Evolutionary conservation across 1,140 invertebrate species (phyloP), one percentile per base, ranked within the genome.

Genomic region (Monochamus saltuarius): DNA sequence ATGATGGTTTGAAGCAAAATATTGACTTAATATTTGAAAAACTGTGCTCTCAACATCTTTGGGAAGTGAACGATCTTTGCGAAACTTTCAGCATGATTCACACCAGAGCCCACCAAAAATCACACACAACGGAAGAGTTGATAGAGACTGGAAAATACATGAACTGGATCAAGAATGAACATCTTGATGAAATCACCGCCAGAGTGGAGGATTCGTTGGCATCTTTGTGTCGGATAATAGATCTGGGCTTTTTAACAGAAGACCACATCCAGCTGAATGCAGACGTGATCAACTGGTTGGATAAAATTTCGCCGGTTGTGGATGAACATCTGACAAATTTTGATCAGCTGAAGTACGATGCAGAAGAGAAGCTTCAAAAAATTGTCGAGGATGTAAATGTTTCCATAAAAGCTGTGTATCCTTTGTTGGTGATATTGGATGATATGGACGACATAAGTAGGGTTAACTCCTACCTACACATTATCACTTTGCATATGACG

Each of bases 281-380:
- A 29, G 83, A 85, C 59, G 88, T 86, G 2, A 82, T 90, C 1
- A 87, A 85, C 67, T 91, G 88, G 89, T 71, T 89, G 9, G 79
- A 82, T 54, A 80, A 84, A 52, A 89, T 91, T 11, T 82, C 85
- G 68, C 84, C 86, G 1, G 83, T 90, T 53, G 84, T 90, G 63
- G 84, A 88, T 17, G 83, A 84, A 72, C 88, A 88, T 71, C 82
- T 84, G 45, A 79, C 82, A 16, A 82, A 87, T 52, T 87, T 87
- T 71, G 91, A 94, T 76, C 83, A 85, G 22, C 86, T 85, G 42
- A 93, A 92, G 78, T 87, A 83, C 49, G 84, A 88, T 55, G 87
- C 92, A 69, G 91, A 95, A 78, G 89, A 92, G 66, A 83, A 83
- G 61, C 71, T 94, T 39, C 79, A 86, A 59, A 80, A 81, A 46